Percentiles rank a stretch among this genome's conserved stretches.
phyloP scores from a whole-genome alignment of 2,797 vertebrate genomes.

The Anableps anableps region DNA sequence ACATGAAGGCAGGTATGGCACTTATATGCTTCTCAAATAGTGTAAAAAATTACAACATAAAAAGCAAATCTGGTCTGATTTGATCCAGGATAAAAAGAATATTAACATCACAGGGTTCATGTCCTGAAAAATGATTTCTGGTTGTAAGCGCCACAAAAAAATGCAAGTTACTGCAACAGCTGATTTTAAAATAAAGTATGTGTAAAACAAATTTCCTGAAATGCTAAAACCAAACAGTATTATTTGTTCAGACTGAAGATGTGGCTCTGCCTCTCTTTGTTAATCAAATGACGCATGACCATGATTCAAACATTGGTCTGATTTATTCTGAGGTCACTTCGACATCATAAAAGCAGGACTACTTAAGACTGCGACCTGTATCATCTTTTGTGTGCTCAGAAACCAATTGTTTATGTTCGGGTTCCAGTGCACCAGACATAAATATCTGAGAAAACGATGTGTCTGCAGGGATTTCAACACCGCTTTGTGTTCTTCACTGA shows the following conservation, averaged over 20 bases:
- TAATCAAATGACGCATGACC: not conserved
- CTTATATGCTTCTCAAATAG: too few relatives aligned
- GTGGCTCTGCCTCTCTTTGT: not conserved
- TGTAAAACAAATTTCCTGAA: not conserved
- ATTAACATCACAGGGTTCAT: not conserved
- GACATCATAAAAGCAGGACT: slow-evolving; percentile 14
- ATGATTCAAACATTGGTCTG: slow-evolving; percentile 13
- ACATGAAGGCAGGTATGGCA: not conserved
- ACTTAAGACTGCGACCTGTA: slow-evolving; percentile 6
- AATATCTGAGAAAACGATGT: slow-evolving; percentile 31
- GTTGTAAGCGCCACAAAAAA: not conserved
- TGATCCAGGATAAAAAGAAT: not conserved
- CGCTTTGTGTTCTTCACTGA: slow-evolving; percentile 39
- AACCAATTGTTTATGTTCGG: slow-evolving; percentile 27
- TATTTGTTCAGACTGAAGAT: slow-evolving; percentile 1
- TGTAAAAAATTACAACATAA: not conserved
- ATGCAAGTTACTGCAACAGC: not conserved
- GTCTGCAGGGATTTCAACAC: slow-evolving; percentile 38
- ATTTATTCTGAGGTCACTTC: slow-evolving; percentile 25
- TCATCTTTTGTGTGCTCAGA: slow-evolving; percentile 23
- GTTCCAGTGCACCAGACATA: slow-evolving; percentile 11
- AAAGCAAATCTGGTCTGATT: not conserved
- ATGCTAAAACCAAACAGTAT: not conserved
- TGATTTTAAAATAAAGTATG: not conserved
- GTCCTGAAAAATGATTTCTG: not conserved